These are phyloP conservation scores for Himantopus leucocephalus DNA, from an alignment of 2,113 vertebrate genomes.

Conservation along the genomic window DNA sequence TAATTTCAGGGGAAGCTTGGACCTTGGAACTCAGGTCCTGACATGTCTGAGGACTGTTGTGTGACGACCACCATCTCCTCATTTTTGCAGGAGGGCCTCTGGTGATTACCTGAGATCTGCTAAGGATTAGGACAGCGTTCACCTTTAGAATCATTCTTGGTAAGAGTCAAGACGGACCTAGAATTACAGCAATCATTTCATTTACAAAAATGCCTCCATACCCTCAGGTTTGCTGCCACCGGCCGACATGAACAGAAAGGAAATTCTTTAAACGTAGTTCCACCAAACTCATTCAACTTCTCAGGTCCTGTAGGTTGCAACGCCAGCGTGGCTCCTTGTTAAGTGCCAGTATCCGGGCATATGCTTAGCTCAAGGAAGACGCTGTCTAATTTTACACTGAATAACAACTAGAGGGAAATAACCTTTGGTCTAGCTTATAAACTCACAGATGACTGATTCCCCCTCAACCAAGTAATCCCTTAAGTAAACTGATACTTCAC, in stretches of 20 bases:
- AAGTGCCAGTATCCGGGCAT: background rate
- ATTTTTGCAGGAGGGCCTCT: background rate
- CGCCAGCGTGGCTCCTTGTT: rapidly evolving
- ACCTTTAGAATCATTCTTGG: background rate
- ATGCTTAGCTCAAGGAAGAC: background rate
- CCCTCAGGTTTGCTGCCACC: background rate
- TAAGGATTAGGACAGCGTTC: background rate
- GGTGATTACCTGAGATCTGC: background rate
- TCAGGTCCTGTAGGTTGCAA: background rate
- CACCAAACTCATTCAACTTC: background rate
- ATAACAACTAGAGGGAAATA: background rate
- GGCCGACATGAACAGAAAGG: background rate
- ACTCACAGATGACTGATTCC: background rate
- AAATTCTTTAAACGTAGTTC: background rate
- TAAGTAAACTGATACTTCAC: background rate
- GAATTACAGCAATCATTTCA: background rate
- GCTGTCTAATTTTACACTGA: background rate
- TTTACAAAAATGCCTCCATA: background rate
- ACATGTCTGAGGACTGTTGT: background rate
- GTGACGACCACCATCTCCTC: background rate
- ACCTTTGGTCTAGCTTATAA: background rate
- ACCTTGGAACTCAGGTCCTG: background rate
- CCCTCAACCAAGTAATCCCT: background rate
- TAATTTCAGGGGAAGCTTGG: background rate
- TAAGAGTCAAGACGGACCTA: background rate